Base-by-base conservation (phyloP, 2,113 vertebrate species). In the Zonotrichia leucophrys region DNA sequence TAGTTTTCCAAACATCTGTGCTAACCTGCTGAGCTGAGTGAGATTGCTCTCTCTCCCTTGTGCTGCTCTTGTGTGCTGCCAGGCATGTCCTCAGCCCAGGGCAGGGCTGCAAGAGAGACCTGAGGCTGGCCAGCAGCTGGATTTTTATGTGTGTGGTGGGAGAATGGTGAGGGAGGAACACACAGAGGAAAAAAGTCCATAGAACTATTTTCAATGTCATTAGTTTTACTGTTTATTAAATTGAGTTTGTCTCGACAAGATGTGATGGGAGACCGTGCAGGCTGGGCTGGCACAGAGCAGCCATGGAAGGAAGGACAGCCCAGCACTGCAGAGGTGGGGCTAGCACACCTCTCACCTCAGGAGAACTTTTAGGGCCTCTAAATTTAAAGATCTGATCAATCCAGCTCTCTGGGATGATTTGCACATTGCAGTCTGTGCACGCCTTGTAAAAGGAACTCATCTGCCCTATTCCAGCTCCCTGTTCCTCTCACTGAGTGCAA, bases 1-100 rank as follows among this genome's bases (percentile, higher is more conserved):
- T 94, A n/a, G 63, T 85, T 96, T 97, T 91, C 75, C 66, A 96
- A 96, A 96, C 85, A 91, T 78, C 89, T 95, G 83, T 8, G 41
- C 78, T 94, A 68, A 90, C 92, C 85, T 95, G 81, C 94, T 91
- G 95, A 93, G 93, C 83, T 62, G 70, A 90, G 64, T 83, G 70
- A 92, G 86, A 92, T 35, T 80, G 75, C 87, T 90, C 55, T 67
- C 1, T 17, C 79, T 68, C 2, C 0, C 73, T 63, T 0, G 0
- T 17, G 46, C 52, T 58, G 49, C 66, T 94, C 27, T 42, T 9
- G 4, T 1, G 1, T 33, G 68, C 76, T 68, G 69, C 56, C 72
- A 92, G 70, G 62, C 82, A 35, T 30, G 41, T 4, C 31, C 39
- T 25, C 50, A 72, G 81, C 73, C 35, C 39, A 35, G 52, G 55